Base-by-base conservation (phyloP, 2,797 vertebrate genomes). In the Rhyacichthys aspro region DNA sequence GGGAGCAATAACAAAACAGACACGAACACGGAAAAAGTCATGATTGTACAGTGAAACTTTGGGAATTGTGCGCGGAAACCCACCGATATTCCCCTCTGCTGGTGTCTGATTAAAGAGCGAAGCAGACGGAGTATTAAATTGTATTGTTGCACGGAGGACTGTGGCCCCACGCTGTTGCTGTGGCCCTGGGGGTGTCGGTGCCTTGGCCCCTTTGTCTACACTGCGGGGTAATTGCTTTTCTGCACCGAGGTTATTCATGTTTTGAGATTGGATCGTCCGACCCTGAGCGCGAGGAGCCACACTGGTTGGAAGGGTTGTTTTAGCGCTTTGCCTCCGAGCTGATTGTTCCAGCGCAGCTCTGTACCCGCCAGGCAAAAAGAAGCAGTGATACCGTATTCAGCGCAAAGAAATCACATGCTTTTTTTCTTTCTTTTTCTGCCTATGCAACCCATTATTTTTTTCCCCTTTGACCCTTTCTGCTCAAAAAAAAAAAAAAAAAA, bases 211-310 rank as follows among this genome's bases (percentile, higher is more conserved):
- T 74, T 72, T 76, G 78, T 79, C 74, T 63, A 32, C 44, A 60
- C 72, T 76, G 65, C 67, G 55, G 79, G 75, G 78, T 86, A 87
- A 89, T 87, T 83, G 82, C 78, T 89, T 88, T 85, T 70, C 75
- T 65, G 71, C 58, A 17, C 60, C 19, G 62, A 64, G 76, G 74
- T 80, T 85, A 81, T 84, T 76, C 78, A 74, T 84, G 83, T 79
- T 77, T 48, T 74, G 72, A 42, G 74, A 86, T 76, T 85, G 76
- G 78, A 85, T 84, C 66, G 50, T 74, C 70, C 43, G 48, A 77
- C 83, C 81, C 43, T 47, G 44, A 82, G 63, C 76, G 59, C 60
- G 56, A 43, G 44, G 67, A 76, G 77, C 57, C 66, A 59, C 79
- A 68, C 81, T 81, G 78, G 72, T 56, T 58, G 55, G 16, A 58